Base-by-base conservation (phyloP, 2,888 invertebrate genomes). In the Tuberolachnus salignus region DNA sequence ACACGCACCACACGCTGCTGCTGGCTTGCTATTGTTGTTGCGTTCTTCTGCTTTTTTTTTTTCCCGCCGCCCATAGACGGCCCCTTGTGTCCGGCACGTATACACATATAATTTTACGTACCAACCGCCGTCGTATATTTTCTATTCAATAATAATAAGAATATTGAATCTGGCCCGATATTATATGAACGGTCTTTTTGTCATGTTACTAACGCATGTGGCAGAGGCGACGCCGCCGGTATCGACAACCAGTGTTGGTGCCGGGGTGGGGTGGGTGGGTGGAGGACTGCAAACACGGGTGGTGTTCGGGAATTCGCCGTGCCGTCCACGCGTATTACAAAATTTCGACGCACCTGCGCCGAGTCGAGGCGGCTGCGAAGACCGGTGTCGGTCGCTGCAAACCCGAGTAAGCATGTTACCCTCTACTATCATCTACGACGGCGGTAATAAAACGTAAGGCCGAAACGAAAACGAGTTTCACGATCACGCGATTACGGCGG, bases 11-110 rank as follows among this genome's bases (percentile, higher is more conserved):
- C 34, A 34, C 6, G 3, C 3, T 34, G 34, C 6, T 6, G 34
- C 34, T 34, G 34, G n/a, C n/a, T n/a, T 26, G 51, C 63, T 73
- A 51, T 73, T 73, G 71, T 55, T 46, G 51, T n/a, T 51, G 49
- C 46, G n/a, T 49, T 49, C 51, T 16, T 26, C 66, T 23, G 8
- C n/a, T 61, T 1, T 26, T 61, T 11, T 63, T 42, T 16, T 53
- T 53, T 23, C 63, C 63, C 63, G 23, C 63, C 63, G 21, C 63
- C 42, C 63, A 64, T 42, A 42, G 53, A 53, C 69, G 44, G 9
- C 42, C 55, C 55, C 13, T 34, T n/a, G 61, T 44, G 42, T 42
- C 51, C 73, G 42, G 42, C 72, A 34, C 49, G 72, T 72, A 34
- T 6, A 34, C 34, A n/a, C n/a, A n/a, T n/a, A n/a, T n/a, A 72